Evolutionary conservation across 2,888 invertebrate species (phyloP).

Genomic region (Heliconius cydno): DNA sequence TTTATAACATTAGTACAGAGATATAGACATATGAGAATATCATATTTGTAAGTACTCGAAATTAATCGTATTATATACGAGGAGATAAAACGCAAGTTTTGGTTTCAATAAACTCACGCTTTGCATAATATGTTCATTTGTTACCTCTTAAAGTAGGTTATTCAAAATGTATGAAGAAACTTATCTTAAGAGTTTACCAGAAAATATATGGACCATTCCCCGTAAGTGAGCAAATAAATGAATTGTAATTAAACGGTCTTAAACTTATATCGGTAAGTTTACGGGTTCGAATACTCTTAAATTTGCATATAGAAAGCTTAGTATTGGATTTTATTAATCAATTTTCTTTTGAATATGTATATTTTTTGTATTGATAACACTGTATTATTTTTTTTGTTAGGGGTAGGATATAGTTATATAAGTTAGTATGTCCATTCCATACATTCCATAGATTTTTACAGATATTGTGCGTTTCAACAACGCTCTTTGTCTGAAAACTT

Average conservation of each 20-base stretch:
- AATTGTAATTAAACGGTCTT: conserved; percentile 14
- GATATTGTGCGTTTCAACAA: too few relatives aligned
- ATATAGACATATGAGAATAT: background rate
- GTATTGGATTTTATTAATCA: background rate
- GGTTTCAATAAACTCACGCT: conserved; percentile 45
- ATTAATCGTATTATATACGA: conserved; percentile 41
- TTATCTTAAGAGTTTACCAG: conserved; percentile 35
- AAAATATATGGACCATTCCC: conserved; percentile 12
- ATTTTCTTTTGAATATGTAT: background rate
- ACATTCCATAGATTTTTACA: too few relatives aligned
- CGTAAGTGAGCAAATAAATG: conserved; percentile 1
- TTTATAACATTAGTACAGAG: background rate
- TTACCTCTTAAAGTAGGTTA: conserved; percentile 37
- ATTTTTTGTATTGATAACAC: background rate
- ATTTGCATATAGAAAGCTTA: background rate
- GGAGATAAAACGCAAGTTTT: conserved; percentile 43
- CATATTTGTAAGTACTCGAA: conserved; percentile 4
- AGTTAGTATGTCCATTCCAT: too few relatives aligned
- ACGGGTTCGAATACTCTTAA: conserved; percentile 4
- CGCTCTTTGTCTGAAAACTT: too few relatives aligned
- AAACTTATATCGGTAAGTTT: background rate
- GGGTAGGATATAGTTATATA: too few relatives aligned
- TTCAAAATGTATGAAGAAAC: conserved; percentile 33
- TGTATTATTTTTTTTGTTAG: background rate
- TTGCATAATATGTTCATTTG: conserved; percentile 39